Conservation (phyloP, 1,140 invertebrate species). For the Copidosoma floridanum region DNA sequence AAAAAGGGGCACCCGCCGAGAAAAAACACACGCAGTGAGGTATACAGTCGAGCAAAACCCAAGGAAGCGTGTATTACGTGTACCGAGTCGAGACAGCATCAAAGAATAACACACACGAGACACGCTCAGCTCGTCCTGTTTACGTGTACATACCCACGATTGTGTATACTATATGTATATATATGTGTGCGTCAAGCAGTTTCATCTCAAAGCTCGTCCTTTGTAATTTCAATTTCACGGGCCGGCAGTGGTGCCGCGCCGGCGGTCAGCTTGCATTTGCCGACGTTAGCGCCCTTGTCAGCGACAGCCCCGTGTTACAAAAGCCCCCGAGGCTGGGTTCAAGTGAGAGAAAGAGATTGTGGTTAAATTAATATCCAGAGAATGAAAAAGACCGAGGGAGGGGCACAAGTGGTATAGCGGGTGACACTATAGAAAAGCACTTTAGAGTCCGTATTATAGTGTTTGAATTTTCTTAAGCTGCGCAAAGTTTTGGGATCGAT, state of each 20-base stretch:
- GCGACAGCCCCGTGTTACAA: no score
- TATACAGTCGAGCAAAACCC: not conserved
- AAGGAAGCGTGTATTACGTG: not conserved
- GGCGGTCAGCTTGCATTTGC: slow-evolving; percentile 29
- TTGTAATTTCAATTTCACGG: slow-evolving; percentile 45
- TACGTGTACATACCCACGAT: no score
- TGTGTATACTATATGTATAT: no score
- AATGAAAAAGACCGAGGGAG: not conserved
- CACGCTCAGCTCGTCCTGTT: no score
- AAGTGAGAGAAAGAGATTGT: not conserved
- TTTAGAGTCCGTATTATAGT: no score
- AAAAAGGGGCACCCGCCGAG: not conserved
- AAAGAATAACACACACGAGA: slow-evolving; percentile 10
- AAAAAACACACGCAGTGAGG: not conserved
- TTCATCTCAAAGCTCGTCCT: slow-evolving; percentile 33
- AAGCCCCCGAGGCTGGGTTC: not conserved
- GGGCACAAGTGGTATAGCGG: not conserved
- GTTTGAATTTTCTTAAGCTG: no score
- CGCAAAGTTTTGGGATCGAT: no score
- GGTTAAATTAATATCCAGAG: no score
- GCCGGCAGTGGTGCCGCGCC: slow-evolving; percentile 30
- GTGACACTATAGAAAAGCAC: not conserved
- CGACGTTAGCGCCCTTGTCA: no score
- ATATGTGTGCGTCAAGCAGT: not conserved
- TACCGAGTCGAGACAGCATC: no score